A percentile compares a stretch with the other conserved stretches of the same genome.
Conservation (phyloP, 1,140 invertebrate genomes). For the Oryzaephilus surinamensis region DNA sequence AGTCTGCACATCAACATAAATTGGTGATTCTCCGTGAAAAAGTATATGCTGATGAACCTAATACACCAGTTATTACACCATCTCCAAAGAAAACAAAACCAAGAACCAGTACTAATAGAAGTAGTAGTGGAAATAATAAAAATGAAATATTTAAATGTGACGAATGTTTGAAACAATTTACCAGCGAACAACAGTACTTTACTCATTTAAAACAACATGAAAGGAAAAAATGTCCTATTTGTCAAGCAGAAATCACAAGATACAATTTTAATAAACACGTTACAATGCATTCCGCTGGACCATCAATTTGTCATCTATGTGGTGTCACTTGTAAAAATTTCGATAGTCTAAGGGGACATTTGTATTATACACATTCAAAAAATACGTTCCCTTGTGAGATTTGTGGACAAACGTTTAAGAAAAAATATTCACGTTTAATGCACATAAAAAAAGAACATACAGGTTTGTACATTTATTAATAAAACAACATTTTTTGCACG, state of each 20-base stretch:
- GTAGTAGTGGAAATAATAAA: no score
- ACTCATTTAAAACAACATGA: constrained; percentile 2
- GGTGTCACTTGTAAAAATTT: constrained; percentile 3
- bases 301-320: constrained; percentile 6
- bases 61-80: not conserved
- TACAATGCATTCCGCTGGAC: constrained; percentile 5
- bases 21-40: not conserved
- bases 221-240: constrained; percentile 7
- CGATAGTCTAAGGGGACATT: constrained; percentile 5
- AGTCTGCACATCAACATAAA: no score
- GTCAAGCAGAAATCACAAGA: constrained; percentile 3
- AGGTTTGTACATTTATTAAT: not conserved
- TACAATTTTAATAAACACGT: constrained; percentile 4
- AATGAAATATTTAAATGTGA: constrained; percentile 1
- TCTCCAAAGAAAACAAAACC: not conserved
- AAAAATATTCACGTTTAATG: not conserved
- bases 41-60: not conserved
- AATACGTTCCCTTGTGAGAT: not conserved
- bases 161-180: constrained; percentile 2
- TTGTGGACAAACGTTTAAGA: constrained; percentile 5
- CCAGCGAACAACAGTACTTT: not conserved
- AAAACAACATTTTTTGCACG: not conserved
- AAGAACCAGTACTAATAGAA: not conserved
- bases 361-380: constrained; percentile 4
- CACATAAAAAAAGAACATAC: constrained; percentile 8